These are phyloP conservation scores for Himalopsyche tibetana DNA, from an alignment of 2,888 invertebrate species.

Conservation along the genomic window DNA sequence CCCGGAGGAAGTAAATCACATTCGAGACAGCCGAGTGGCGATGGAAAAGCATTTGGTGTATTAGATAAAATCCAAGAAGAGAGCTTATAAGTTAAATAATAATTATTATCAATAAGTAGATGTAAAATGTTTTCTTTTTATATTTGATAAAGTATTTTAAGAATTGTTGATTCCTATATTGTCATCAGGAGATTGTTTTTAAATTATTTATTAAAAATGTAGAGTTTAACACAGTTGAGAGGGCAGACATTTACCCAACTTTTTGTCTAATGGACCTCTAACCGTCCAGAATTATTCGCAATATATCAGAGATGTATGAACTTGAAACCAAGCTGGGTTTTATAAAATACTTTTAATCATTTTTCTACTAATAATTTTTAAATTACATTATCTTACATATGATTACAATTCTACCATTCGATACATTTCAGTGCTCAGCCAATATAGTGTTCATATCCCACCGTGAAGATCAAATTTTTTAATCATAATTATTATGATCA, in stretches of 20 bases:
- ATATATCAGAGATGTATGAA: neutral
- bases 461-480: no score
- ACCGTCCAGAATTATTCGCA: conserved; percentile 1
- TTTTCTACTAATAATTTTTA: no score
- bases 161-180: neutral
- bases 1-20: conserved; percentile 51
- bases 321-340: neutral
- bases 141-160: conserved; percentile 15
- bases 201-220: neutral
- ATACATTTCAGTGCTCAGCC: no score
- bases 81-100: conserved; percentile 57
- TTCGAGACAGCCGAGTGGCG: conserved; percentile 57
- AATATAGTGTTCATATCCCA: no score
- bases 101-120: neutral
- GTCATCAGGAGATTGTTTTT: neutral
- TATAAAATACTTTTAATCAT: no score
- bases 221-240: conserved; percentile 20
- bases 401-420: no score
- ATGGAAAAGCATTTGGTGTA: conserved; percentile 58
- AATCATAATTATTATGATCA: no score
- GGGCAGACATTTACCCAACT: neutral
- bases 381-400: no score
- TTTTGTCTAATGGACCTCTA: conserved; percentile 2
- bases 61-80: conserved; percentile 65
- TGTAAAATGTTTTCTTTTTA: neutral